A percentile compares a stretch with the other conserved stretches of the same genome.
These are phyloP conservation scores for Cylas formicarius DNA, from an alignment of 1,140 invertebrate species.

Conservation along the genomic window DNA sequence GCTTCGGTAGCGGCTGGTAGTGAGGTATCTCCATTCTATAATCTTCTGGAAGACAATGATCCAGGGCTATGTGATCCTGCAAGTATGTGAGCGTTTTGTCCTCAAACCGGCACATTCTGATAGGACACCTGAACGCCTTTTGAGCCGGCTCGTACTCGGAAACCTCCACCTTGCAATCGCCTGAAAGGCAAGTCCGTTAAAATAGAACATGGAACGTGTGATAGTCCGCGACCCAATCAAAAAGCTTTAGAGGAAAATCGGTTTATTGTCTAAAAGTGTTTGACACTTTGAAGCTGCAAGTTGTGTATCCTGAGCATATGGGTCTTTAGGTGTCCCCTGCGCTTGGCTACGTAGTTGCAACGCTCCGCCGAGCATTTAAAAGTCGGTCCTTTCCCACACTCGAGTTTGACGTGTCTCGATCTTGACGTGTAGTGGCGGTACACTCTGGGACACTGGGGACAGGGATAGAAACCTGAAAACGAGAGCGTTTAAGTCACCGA, in stretches of 20 bases:
- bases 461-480: no score
- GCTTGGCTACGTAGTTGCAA: constrained; percentile 44
- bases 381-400: constrained; percentile 47
- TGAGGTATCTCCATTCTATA: no score
- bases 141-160: neutral
- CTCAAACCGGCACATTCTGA: no score
- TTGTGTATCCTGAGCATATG: constrained; percentile 28
- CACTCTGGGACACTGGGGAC: constrained; percentile 21
- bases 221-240: neutral
- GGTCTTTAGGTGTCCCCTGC: constrained; percentile 44
- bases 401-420: constrained; percentile 43
- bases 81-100: no score
- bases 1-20: no score
- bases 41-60: no score
- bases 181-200: neutral
- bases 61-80: no score
- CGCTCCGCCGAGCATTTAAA: constrained; percentile 45
- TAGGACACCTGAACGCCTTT: neutral
- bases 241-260: neutral
- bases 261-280: no score
- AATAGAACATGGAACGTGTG: neutral
- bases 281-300: neutral
- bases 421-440: constrained; percentile 17
- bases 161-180: neutral
- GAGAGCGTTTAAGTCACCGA: no score